Conservation (phyloP, 64 coral and sea anemone species). For the Actinia equina region DNA sequence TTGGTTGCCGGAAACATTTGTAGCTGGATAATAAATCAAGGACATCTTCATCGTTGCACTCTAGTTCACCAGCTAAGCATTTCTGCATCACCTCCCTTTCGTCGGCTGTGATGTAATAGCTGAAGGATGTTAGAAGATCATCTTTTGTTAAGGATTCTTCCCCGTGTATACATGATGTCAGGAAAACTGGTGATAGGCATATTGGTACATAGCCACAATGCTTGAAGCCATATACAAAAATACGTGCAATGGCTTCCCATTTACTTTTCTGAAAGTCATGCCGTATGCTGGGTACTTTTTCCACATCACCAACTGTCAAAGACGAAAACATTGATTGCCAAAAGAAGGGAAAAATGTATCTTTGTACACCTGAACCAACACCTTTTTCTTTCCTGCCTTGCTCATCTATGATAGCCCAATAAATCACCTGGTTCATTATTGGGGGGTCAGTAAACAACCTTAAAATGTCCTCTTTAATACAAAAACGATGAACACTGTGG, state of each 20-base stretch:
- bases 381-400: background rate
- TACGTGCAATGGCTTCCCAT: too few relatives aligned
- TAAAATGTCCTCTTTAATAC: background rate
- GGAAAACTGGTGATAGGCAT: conserved; percentile 39
- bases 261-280: background rate
- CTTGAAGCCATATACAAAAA: conserved; percentile 47
- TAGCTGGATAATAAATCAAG: conserved; percentile 42
- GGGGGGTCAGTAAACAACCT: background rate
- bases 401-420: background rate
- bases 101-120: conserved; percentile 47
- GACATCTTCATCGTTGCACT: conserved; percentile 49
- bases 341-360: background rate
- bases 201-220: conserved; percentile 40
- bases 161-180: conserved; percentile 40
- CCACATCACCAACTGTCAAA: background rate
- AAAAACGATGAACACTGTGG: background rate
- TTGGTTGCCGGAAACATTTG: conserved; percentile 41
- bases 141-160: conserved; percentile 54
- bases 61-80: conserved; percentile 40
- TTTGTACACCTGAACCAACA: background rate
- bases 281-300: background rate
- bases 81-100: conserved; percentile 48
- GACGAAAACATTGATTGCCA: background rate
- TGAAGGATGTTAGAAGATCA: conserved; percentile 45
- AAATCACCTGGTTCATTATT: background rate